These are phyloP conservation scores for Caenorhabditis becei DNA, from an alignment of 2,888 invertebrate genomes.

Conservation along the genomic window DNA sequence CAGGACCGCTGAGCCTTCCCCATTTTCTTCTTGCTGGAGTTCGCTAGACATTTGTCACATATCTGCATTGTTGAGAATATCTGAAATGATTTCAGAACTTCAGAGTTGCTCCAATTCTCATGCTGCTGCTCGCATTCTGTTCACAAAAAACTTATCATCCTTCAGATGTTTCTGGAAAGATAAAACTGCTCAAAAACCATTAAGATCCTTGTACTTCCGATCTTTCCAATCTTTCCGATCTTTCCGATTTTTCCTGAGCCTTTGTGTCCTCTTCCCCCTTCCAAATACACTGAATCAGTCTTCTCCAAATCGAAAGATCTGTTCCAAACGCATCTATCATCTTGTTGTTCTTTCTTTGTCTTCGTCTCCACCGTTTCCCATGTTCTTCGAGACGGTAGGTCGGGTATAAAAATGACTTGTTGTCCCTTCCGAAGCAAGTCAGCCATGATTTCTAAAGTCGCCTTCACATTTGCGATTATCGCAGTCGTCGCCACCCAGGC, in stretches of 20 bases:
- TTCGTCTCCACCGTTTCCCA: slow-evolving; percentile 13
- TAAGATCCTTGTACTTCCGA: no score
- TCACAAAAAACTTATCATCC: no score
- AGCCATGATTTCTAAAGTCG: slow-evolving; percentile 39
- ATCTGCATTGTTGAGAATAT: no score
- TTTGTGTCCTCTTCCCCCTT: neutral
- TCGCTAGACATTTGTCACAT: no score
- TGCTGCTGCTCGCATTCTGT: no score
- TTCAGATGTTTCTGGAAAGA: no score
- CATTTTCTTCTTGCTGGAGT: no score
- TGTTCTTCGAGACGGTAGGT: slow-evolving; percentile 34
- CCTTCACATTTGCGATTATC: slow-evolving; percentile 18
- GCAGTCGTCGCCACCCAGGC: slow-evolving; percentile 37
- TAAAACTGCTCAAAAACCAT: no score
- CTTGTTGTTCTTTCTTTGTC: slow-evolving; percentile 14
- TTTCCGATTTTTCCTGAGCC: neutral
- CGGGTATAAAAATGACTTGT: slow-evolving; percentile 32
- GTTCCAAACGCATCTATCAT: slow-evolving; percentile 51
- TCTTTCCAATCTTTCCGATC: slow-evolving; percentile 1
- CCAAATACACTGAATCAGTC: neutral
- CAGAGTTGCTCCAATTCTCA: no score
- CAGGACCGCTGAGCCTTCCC: no score
- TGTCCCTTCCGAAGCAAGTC: neutral
- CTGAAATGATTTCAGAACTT: no score
- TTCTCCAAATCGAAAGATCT: slow-evolving; percentile 41